Base-by-base conservation (phyloP, 2,888 invertebrate species). In the Gymnocheta viridis region DNA sequence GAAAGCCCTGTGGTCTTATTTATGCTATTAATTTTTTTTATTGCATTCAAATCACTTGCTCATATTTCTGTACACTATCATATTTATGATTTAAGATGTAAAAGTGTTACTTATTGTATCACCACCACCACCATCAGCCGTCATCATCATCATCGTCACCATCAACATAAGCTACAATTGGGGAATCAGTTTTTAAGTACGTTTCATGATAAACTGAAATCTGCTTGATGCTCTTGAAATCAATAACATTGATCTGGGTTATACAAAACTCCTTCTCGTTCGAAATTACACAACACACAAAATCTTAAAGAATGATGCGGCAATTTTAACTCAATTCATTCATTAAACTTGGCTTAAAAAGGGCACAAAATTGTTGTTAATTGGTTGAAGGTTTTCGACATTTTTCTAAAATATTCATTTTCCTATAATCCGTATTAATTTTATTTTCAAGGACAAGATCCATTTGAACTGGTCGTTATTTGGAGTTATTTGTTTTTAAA, bases 181-280 rank as follows among this genome's bases (percentile, higher is more conserved):
- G 29, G 24, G 19, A 67, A 41, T 60, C 24, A 49, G 24, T 58
- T 32, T 60, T 51, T 29, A 73, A 56, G 72, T 35, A 49, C 47
- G 19, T 73, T 51, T 54, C 49, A 80, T 67, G 32, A 73, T 60
- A 32, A 58, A 73, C 54, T 64, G 32, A 44, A 54, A 60, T 12
- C 58, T 54, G 67, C 10, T 44, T 62, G 62, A 17, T 80, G 72
- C 72, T 72, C 74, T 83, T 72, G 44, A 83, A 72, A 70, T 70
- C 56, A 41, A 19, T 64, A 64, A 74, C 49, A 79, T 64, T 83
- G 66, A 80, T 73, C 64, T 69, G 74, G 49, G 56, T 58, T 74
- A 74, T 64, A 35, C 29, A 44, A 19, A 56, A 38, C 24, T 38
- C 2, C 4, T 44, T 19, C 12, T 5, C 7, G 24, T 32, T 62